Base-by-base conservation (phyloP, 2,797 vertebrate species). In the Silurus lanzhouensis region DNA sequence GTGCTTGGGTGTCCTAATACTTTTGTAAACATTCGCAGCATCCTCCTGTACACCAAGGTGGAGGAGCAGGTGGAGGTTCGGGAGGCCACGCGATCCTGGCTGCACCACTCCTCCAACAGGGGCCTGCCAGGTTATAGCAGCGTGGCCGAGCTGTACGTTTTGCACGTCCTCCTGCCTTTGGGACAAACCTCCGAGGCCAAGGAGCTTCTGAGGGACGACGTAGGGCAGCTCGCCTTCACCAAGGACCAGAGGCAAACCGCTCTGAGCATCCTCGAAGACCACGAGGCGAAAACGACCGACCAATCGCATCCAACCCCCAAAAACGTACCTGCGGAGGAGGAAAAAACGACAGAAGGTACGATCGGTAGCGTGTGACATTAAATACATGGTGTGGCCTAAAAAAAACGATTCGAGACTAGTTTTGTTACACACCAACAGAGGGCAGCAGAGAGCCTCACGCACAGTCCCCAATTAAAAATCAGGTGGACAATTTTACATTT, bases 1-100 rank as follows among this genome's bases (percentile, higher is more conserved):
- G 48, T 38, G 10, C 7, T 52, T 10, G 48, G 6, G 48, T 52
- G 48, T 52, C 6, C 48, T 10, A 10, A 52, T 52, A 52, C 48
- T 38, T 38, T 38, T 38, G 38, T 2, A 38, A 38, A 17, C 8
- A 77, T 44, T 71, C 20, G 84, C 92, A 99, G 98, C 87, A 94
- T 99, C 89, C 95, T 98, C 71, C 92, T 99, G 5, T 96, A 99
- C 90, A 95, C 96, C 85, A 96, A 96, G 86, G 97, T 99, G 88
- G 86, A 90, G 17, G 95, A 97, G 90, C 95, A 96, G 0, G 94
- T 91, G 31, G 90, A 90, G 83, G 92, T 98, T 92, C 93, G 96
- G 90, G 95, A 96, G 58, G 91, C 90, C 0, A 93, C 94, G 88
- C 83, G 91, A 9, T 90, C 90, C 75, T 99, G 98, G 98, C 87